Percentiles rank a stretch among this genome's conserved stretches.
Evolutionary conservation across 1,140 invertebrate genomes (phyloP).

Genomic region (Drosophila ananassae): DNA sequence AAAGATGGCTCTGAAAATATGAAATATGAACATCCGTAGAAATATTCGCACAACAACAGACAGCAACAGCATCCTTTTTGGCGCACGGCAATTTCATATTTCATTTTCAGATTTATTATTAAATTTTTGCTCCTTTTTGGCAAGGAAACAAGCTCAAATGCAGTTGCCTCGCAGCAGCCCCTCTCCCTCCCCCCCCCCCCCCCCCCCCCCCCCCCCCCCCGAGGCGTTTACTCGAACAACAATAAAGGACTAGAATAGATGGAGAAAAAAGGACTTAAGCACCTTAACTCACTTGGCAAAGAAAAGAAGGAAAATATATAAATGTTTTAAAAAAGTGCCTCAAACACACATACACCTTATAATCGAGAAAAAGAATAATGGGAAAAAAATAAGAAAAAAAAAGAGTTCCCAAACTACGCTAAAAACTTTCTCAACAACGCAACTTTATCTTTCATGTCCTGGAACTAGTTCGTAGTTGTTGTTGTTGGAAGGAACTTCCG

Average conservation of each 20-base stretch:
- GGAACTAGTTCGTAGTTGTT: constrained; percentile 42
- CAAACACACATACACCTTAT: constrained; percentile 17
- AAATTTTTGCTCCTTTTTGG: constrained; percentile 16
- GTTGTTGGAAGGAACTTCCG: constrained; percentile 55
- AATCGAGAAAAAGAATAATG: constrained; percentile 13
- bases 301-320: constrained; percentile 8
- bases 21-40: constrained; percentile 35
- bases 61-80: constrained; percentile 36
- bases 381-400: constrained; percentile 33
- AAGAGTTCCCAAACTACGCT: constrained; percentile 60
- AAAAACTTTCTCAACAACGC: constrained; percentile 62
- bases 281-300: constrained; percentile 63
- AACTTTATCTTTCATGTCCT: constrained; percentile 53
- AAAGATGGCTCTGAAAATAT: constrained; percentile 6
- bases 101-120: constrained; percentile 51
- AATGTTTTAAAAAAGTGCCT: background rate
- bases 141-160: constrained; percentile 24
- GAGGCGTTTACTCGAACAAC: constrained; percentile 50
- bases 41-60: constrained; percentile 11
- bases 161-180: constrained; percentile 1
- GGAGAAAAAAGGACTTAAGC: constrained; percentile 63
- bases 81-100: constrained; percentile 38
- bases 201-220: background rate
- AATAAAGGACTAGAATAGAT: constrained; percentile 29
- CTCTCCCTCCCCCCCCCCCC: no score